Base-by-base conservation (phyloP, 2,888 invertebrate species). In the Conistra vaccinii region DNA sequence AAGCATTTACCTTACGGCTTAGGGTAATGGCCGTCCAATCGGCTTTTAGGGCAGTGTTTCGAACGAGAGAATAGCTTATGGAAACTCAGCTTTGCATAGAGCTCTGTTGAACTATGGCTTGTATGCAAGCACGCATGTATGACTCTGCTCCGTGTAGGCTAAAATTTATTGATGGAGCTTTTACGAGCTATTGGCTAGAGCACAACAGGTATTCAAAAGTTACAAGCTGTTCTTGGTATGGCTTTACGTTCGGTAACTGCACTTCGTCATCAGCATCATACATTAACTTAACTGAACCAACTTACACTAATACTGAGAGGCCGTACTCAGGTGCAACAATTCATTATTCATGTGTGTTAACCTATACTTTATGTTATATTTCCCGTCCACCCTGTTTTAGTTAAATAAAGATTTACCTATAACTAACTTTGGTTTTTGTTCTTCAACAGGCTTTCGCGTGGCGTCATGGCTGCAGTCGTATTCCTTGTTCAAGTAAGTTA, bases 361-460 rank as follows among this genome's bases (percentile, higher is more conserved):
- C 4, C 17, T 39, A 35, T 60, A 32, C 3, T 32, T 20, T 20
- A 55, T 26, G 7, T 39, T 58, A 3, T 17, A 51, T 66, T 23
- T 51, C 6, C 23, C 42, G 20, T 1, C 63, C 20, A 3, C 3
- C 20, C 2, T 45, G n/a, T 23, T 39, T 39, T 9, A 39, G 39
- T 39, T 39, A 2, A 4, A 12, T 42, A 42, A 51, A 4, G 7
- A 51, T 35, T 26, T 29, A n/a, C n/a, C n/a, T n/a, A 2, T 73
- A 26, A 42, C 12, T 57, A 58, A 74, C 9, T n/a, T 55, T 53
- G 6, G 1, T 60, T 68, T 62, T 51, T 35, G 12, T 78, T 78
- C 2, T 68, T 73, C 45, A 9, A 63, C 78, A 78, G 78, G 67
- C 76, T 23, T 76, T 76, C 76, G 69, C 32, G 76, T 76, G 76